phyloP scores from a whole-genome alignment of 2,113 vertebrate species.

The Carassius gibelio region DNA sequence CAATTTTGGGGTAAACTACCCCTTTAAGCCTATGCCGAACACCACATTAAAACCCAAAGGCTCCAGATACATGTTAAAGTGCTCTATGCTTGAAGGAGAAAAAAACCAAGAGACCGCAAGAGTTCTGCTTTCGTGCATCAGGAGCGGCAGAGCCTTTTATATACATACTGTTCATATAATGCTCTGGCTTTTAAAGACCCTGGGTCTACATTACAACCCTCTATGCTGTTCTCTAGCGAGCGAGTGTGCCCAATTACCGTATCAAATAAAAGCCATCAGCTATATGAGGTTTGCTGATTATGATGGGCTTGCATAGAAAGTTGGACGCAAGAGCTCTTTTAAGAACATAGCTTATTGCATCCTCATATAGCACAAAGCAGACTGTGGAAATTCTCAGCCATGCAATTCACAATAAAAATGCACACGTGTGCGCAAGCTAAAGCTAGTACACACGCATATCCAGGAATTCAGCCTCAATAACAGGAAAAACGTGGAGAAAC shows the following conservation, averaged over 20 bases:
- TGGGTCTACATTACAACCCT: constrained; percentile 35
- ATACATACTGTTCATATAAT: constrained; percentile 45
- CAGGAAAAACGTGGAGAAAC: neutral
- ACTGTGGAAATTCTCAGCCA: constrained; percentile 22
- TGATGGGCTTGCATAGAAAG: constrained; percentile 29
- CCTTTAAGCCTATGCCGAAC: constrained; percentile 9
- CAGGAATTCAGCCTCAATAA: neutral
- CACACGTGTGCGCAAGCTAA: neutral
- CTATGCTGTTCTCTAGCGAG: constrained; percentile 17
- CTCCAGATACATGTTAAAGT: constrained; percentile 19
- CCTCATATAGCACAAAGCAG: constrained; percentile 13
- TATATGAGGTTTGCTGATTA: constrained; percentile 39
- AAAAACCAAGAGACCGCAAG: constrained; percentile 22
- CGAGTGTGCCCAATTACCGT: constrained; percentile 7
- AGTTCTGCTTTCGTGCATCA: constrained; percentile 29
- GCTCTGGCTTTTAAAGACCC: constrained; percentile 36
- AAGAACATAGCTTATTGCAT: neutral
- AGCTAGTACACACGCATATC: neutral
- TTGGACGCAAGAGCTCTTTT: neutral
- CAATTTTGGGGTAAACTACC: neutral
- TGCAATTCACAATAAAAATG: constrained; percentile 11
- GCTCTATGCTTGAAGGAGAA: constrained; percentile 1
- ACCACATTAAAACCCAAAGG: constrained; percentile 17
- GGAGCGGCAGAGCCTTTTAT: constrained; percentile 41
- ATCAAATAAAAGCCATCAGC: constrained; percentile 45